phyloP scores from a whole-genome alignment of 30 jellyfish, hydroid and myxozoan species.

The Pseudorhiza aurosa region DNA sequence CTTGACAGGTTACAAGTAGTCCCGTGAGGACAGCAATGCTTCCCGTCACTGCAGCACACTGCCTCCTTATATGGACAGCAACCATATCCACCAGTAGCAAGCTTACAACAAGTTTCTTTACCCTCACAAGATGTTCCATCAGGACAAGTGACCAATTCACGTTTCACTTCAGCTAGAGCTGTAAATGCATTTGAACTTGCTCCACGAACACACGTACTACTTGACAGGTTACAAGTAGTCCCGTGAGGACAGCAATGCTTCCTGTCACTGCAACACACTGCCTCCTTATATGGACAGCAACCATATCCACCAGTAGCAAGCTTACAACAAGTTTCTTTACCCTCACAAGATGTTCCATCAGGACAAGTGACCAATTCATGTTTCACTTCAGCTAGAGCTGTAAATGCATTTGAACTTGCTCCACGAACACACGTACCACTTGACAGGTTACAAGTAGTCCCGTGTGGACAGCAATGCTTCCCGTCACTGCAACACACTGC shows the following conservation, averaged over 20 bases:
- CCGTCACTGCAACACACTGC: slow-evolving; percentile 73
- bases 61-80: slow-evolving; percentile 70
- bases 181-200: neutral
- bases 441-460: slow-evolving; percentile 49
- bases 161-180: too few species aligned
- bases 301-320: slow-evolving; percentile 68
- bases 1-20: slow-evolving; percentile 34
- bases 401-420: slow-evolving; percentile 1
- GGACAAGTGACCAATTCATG: slow-evolving; percentile 41
- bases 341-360: slow-evolving; percentile 59
- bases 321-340: slow-evolving; percentile 70
- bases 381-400: neutral
- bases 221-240: too few species aligned
- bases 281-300: slow-evolving; percentile 62
- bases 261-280: slow-evolving; percentile 34
- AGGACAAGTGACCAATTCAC: slow-evolving; percentile 67
- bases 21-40: slow-evolving; percentile 70
- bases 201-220: neutral
- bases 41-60: slow-evolving; percentile 66
- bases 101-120: slow-evolving; percentile 57
- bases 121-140: slow-evolving; percentile 53
- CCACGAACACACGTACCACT: slow-evolving; percentile 21
- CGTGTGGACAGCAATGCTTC: slow-evolving; percentile 70
- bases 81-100: slow-evolving; percentile 57
- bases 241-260: slow-evolving; percentile 34